Percentiles rank a stretch among this genome's conserved stretches.
phyloP scores from a whole-genome alignment of 1,140 invertebrate species.

The Megalopta genalis region DNA sequence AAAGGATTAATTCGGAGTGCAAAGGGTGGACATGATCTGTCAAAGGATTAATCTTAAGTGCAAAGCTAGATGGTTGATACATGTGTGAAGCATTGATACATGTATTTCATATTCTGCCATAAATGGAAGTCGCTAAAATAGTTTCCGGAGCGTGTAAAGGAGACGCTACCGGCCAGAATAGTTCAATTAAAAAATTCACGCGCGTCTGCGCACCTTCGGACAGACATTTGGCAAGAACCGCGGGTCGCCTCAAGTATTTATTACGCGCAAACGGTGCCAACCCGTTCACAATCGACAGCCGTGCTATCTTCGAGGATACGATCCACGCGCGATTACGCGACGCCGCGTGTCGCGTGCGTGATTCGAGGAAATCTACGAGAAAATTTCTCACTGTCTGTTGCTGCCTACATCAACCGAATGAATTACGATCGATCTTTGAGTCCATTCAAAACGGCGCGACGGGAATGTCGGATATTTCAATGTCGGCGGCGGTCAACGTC shows the following conservation, averaged over 20 bases:
- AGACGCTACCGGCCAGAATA: not conserved
- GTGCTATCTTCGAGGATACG: not conserved
- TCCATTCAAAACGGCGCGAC: not conserved
- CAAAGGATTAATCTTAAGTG: too few species aligned
- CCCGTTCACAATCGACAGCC: not conserved
- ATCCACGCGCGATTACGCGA: not conserved
- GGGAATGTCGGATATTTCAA: not conserved
- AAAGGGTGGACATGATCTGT: too few species aligned
- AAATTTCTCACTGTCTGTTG: not conserved
- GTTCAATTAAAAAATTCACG: too few species aligned
- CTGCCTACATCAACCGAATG: not conserved
- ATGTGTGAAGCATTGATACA: too few species aligned
- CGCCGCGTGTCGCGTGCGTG: conserved; percentile 1
- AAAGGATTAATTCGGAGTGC: too few species aligned
- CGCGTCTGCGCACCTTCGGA: not conserved
- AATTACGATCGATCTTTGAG: too few species aligned
- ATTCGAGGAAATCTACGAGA: not conserved
- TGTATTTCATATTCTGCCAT: not conserved
- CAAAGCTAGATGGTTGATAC: too few species aligned
- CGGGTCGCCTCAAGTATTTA: conserved; percentile 1
- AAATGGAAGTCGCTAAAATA: not conserved
- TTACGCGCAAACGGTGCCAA: not conserved
- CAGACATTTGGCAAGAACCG: conserved; percentile 1
- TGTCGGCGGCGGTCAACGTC: not conserved
- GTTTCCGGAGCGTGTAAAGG: not conserved